Percentiles rank a stretch among this genome's conserved stretches.
Conservation (phyloP, 2,888 invertebrate genomes). For the Nipponacmea schrenckii region DNA sequence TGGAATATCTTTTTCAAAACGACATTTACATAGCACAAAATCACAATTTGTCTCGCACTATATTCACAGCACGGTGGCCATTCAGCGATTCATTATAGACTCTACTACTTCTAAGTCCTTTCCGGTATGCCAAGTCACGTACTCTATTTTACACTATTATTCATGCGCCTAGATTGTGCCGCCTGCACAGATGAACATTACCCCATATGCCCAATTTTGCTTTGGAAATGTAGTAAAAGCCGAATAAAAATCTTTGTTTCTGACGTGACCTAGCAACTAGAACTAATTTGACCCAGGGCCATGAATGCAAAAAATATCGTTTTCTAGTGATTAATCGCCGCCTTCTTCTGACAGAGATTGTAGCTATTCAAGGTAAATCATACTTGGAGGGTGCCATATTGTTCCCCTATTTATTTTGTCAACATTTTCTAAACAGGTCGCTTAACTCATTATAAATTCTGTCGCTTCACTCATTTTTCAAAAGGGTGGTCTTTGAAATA, state of each 20-base stretch:
- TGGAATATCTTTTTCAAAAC: not conserved
- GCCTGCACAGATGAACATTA: not conserved
- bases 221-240: not conserved
- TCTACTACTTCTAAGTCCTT: not conserved
- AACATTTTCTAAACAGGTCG: slow-evolving; percentile 1
- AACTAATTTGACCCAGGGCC: slow-evolving; percentile 18
- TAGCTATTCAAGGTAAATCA: no score
- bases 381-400: slow-evolving; percentile 19
- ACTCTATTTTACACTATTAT: slow-evolving; percentile 16
- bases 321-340: not conserved
- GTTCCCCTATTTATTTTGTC: slow-evolving; percentile 3
- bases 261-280: slow-evolving; percentile 13
- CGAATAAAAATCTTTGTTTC: slow-evolving; percentile 22
- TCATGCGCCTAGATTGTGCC: slow-evolving; percentile 12
- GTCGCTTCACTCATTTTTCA: not conserved
- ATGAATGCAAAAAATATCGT: slow-evolving; percentile 18
- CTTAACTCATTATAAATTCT: slow-evolving; percentile 2
- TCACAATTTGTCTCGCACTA: not conserved
- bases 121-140: slow-evolving; percentile 26
- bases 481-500: not conserved
- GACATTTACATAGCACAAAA: not conserved
- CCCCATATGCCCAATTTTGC: slow-evolving; percentile 8
- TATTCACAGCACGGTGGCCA: not conserved
- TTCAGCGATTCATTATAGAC: not conserved
- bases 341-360: no score